Evolutionary conservation across 2,797 vertebrate genomes (phyloP), one percentile per base, ranked within the genome.

Genomic region (Emys orbicularis): DNA sequence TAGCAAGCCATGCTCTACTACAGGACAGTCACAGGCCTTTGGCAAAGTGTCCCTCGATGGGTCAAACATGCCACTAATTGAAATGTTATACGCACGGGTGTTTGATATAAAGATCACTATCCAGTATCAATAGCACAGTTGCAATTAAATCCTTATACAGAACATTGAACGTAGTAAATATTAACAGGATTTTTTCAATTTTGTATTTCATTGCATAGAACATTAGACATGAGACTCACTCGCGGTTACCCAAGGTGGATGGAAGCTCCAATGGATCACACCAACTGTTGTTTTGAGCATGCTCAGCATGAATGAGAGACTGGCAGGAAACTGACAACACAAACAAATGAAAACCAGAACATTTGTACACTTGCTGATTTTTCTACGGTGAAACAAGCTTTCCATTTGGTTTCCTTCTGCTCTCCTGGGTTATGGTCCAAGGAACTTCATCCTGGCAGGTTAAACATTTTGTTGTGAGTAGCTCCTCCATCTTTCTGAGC

Each of bases 141-240:
- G 98, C 97, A 97, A 97, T 98, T 98, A 97, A 99, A 98, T 98
- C 98, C 97, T 98, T 98, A 98, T 98, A 98, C 95, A 96, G 97
- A 97, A 99, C 98, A 99, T 97, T 98, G 98, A 98, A 98, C 98
- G 97, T 99, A 98, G 98, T 98, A 98, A 99, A 98, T 99, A 98
- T 98, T 98, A 98, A 98, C 98, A 98, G 98, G 98, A 97, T 98
- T 98, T 98, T 98, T 98, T 98, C 97, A 98, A 97, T 98, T 97
- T 98, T 98, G 97, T 98, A 98, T 98, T 98, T 99, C 99, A 99
- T 99, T 99, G 99, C 99, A 99, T 99, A 99, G 99, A 99, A 99
- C 98, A 97, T 99, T 98, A 98, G 98, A 99, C 99, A 98, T 99
- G 98, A 98, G 98, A 99, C 98, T 98, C 98, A 98, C 98, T 98